Evolutionary conservation across 1,140 invertebrate genomes (phyloP).

Genomic region (Contarinia nasturtii): DNA sequence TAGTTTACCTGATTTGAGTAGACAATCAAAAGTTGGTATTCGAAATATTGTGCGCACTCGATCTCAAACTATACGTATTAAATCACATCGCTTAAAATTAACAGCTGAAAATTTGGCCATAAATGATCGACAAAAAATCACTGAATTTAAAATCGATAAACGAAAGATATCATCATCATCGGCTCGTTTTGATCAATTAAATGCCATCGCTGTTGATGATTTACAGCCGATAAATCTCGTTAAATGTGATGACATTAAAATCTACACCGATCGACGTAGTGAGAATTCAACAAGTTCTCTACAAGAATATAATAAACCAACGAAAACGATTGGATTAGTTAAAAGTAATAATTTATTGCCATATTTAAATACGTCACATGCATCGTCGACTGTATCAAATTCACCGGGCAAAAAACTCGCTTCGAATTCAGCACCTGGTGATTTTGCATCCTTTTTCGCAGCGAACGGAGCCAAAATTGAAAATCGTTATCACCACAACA

Average conservation of each 20-base stretch:
- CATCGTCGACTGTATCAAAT: no score
- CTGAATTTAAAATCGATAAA: background rate
- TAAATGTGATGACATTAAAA: conserved; percentile 6
- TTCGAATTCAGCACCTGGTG: conserved; percentile 10
- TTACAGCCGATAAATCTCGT: conserved; percentile 1
- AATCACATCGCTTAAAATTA: background rate
- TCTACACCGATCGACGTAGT: conserved; percentile 1
- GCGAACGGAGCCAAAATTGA: conserved; percentile 30
- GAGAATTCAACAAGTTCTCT: background rate
- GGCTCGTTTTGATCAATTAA: background rate
- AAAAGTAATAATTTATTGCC: no score
- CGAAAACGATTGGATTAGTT: background rate
- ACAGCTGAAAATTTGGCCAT: background rate
- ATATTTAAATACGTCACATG: no score
- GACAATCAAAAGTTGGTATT: background rate
- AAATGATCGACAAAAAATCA: background rate
- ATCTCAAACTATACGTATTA: background rate
- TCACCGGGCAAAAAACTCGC: no score
- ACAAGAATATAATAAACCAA: background rate
- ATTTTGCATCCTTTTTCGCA: conserved; percentile 16
- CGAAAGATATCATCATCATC: background rate
- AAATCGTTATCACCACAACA: conserved; percentile 13
- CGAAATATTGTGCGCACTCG: background rate
- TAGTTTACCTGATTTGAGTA: background rate
- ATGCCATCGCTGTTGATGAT: background rate